A percentile compares a stretch with the other conserved stretches of the same genome.
These are phyloP conservation scores for Rhogogaster chlorosoma DNA, from an alignment of 2,888 invertebrate species.

Conservation along the genomic window DNA sequence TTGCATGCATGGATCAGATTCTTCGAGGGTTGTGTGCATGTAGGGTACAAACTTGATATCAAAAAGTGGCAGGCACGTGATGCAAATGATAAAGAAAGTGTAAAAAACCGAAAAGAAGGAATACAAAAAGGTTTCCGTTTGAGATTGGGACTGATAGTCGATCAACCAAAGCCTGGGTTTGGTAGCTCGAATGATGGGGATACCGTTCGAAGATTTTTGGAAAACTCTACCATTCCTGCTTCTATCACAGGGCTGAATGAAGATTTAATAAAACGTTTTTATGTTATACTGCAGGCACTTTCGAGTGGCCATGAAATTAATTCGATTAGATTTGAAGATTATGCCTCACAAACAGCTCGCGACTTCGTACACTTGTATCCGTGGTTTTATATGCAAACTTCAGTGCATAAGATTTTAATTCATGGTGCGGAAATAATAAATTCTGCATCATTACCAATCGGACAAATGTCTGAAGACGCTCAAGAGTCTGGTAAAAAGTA, in stretches of 20 bases:
- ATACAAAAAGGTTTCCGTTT: slow-evolving; percentile 55
- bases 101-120: slow-evolving; percentile 43
- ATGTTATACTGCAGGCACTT: slow-evolving; percentile 52
- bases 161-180: slow-evolving; percentile 58
- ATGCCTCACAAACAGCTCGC: slow-evolving; percentile 54
- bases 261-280: slow-evolving; percentile 53
- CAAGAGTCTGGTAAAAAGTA: too few relatives aligned
- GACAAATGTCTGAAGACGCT: too few relatives aligned
- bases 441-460: slow-evolving; percentile 62
- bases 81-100: slow-evolving; percentile 43
- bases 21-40: slow-evolving; percentile 59
- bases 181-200: slow-evolving; percentile 60
- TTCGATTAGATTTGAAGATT: slow-evolving; percentile 23
- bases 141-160: slow-evolving; percentile 56
- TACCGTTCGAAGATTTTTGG: slow-evolving; percentile 59
- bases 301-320: slow-evolving; percentile 54
- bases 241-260: slow-evolving; percentile 56
- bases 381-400: slow-evolving; percentile 68
- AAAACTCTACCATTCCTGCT: slow-evolving; percentile 52
- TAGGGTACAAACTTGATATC: slow-evolving; percentile 55
- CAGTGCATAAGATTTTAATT: slow-evolving; percentile 65
- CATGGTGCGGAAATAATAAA: slow-evolving; percentile 62
- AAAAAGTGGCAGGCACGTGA: slow-evolving; percentile 57
- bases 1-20: slow-evolving; percentile 58
- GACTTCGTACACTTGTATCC: slow-evolving; percentile 61